Percentiles rank a stretch among this genome's conserved stretches.
Evolutionary conservation across 2,797 vertebrate species (phyloP).

Genomic region (Discoglossus pictus): DNA sequence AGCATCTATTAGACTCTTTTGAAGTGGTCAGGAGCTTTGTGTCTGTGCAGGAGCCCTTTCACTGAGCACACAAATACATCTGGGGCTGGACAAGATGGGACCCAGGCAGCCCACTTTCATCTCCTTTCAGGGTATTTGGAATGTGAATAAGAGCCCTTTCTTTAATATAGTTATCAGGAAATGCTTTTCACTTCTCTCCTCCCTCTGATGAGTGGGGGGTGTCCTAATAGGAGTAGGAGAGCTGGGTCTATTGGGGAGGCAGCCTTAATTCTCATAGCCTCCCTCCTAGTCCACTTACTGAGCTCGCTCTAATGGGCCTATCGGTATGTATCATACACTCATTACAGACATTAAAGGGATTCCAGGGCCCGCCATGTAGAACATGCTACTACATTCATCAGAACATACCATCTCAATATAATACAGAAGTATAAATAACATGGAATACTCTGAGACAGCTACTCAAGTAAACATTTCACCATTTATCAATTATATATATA

Average conservation of each 20-base stretch:
- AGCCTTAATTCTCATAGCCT: constrained; percentile 10
- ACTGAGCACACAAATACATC: constrained; percentile 79
- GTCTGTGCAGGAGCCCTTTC: constrained; percentile 68
- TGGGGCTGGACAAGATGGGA: constrained; percentile 68
- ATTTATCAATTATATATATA: too few relatives aligned
- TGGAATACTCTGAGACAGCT: too few relatives aligned
- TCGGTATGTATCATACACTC: too few relatives aligned
- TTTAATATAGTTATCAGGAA: constrained; percentile 78
- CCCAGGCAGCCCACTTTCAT: constrained; percentile 66
- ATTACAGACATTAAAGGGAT: too few relatives aligned
- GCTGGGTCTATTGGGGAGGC: constrained; percentile 9
- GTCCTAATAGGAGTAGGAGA: constrained; percentile 60
- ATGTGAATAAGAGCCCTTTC: constrained; percentile 65
- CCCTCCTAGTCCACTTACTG: background rate
- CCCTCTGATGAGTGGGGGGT: constrained; percentile 57
- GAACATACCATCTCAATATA: too few relatives aligned
- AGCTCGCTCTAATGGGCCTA: too few relatives aligned
- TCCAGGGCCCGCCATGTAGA: too few relatives aligned
- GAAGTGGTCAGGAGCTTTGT: constrained; percentile 82
- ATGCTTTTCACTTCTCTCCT: constrained; percentile 64
- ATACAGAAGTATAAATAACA: too few relatives aligned
- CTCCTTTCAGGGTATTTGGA: constrained; percentile 66
- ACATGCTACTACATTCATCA: too few relatives aligned
- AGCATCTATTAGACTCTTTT: constrained; percentile 90
- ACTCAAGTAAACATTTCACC: too few relatives aligned